Evolutionary conservation across 2,888 invertebrate species (phyloP), one percentile per base, ranked within the genome.

Genomic region (Nesidiocoris tenuis): DNA sequence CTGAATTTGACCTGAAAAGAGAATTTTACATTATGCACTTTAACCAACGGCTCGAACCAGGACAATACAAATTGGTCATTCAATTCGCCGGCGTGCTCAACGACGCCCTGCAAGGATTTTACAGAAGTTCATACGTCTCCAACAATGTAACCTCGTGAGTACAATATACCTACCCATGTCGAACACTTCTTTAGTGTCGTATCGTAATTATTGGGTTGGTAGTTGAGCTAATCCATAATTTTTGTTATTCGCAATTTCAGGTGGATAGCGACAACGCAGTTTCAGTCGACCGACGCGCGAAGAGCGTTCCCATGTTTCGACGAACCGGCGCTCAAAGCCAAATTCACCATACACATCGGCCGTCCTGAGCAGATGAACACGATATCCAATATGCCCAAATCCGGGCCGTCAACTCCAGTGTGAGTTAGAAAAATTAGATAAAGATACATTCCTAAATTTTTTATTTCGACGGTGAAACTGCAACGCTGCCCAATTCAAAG

Each of bases 241-340:
- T n/a, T n/a, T n/a, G n/a, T n/a, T n/a, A n/a, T n/a, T n/a, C n/a
- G n/a, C n/a, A n/a, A n/a, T n/a, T n/a, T n/a, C n/a, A 90, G 90
- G 82, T 92, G 90, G 87, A 83, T 92, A 24, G 90, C 93, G 24
- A 87, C 91, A 1, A 94, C 94, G 0, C 94, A 95, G 83, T 95
- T 94, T 83, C 91, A 92, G 81, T 87, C 92, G 0, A 91, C 88
- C n/a, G 87, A 88, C n/a, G 96, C 96, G 0, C 87, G 96, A 39
- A 86, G 89, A 80, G 93, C 92, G 0, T 95, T 96, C 85, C 96
- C 96, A 0, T 96, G 95, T 84, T 95, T 94, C 85, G 96, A 96
- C 83, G 96, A 96, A 84, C 96, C 96, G 0, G 88, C 90, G 54
- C 88, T 91, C 84, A 96, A 96, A 83, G 94, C 95, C 0, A 91